phyloP scores from a whole-genome alignment of 2,888 invertebrate species.

The Dasysyrphus tricinctus region DNA sequence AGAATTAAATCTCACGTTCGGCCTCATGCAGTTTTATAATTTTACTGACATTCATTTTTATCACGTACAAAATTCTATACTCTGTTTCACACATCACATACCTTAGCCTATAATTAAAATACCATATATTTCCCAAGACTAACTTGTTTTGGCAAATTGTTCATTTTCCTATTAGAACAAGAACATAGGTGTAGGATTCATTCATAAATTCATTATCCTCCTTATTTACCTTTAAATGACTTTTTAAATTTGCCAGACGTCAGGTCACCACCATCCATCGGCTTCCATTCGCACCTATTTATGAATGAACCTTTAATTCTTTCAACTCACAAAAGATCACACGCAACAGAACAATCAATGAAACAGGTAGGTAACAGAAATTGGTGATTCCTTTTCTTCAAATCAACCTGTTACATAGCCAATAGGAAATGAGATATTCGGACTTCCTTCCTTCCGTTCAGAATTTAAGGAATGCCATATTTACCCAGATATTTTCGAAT shows the following conservation, averaged over 20 bases:
- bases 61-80: conserved; percentile 3
- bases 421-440: conserved; percentile 51
- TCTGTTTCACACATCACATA: not conserved
- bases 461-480: conserved; percentile 20
- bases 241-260: conserved; percentile 10
- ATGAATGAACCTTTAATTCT: conserved; percentile 11
- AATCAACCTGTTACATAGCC: conserved; percentile 57
- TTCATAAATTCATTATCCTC: conserved; percentile 31
- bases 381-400: not conserved
- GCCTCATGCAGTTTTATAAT: conserved; percentile 29
- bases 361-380: conserved; percentile 12
- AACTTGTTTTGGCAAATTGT: not conserved
- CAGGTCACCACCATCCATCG: conserved; percentile 29
- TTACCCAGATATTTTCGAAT: conserved; percentile 11
- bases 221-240: not conserved
- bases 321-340: not conserved
- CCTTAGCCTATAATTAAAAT: not conserved
- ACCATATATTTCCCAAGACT: not conserved
- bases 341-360: not conserved
- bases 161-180: conserved; percentile 22
- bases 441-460: conserved; percentile 38
- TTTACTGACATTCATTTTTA: conserved; percentile 11
- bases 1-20: conserved; percentile 43
- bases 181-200: conserved; percentile 2
- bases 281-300: conserved; percentile 13